Base-by-base conservation (phyloP, 2,888 invertebrate genomes). In the Cheilosia variabilis region DNA sequence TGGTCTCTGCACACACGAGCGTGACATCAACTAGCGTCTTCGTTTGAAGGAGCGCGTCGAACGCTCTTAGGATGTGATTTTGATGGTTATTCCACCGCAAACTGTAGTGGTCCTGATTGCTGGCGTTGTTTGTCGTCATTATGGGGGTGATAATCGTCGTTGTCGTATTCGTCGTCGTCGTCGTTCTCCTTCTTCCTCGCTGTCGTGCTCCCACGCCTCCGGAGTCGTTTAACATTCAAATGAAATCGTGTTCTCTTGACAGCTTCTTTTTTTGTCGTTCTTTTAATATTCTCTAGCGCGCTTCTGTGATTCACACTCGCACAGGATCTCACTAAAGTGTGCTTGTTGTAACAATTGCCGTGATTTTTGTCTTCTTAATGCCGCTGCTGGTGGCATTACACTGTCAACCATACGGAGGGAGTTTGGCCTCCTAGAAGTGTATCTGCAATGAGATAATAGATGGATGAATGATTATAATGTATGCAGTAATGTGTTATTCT, bases 1-100 rank as follows among this genome's bases (percentile, higher is more conserved):
- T 95, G 76, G 95, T 95, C 91, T 97, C 97, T 87, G 96, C 95
- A 91, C 97, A 97, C 57, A 98, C 97, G 87, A 98, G 94, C 19
- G 98, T 97, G 79, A 98, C 97, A 92, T 98, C 98, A 81, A 97
- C 97, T 72, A 97, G 94, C 9, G 96, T 95, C 93, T 97, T 97
- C 24, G 96, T 96, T 90, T 97, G 96, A 87, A 97, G 94, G 84
- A 98, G 94, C n/a, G 96, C 95, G 90, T 97, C 97, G 93, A 98
- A 97, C 66, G 97, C 96, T 89, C 96, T 95, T 88, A 97, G 94
- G 90, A 98, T 95, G 92, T 98, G 97, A 89, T 95, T 95, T 92
- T 97, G 97, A 93, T 98, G 98, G 93, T 97, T 97, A 94, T 97
- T 97, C 98, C 98, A 98, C 93, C 97, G 95, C 90, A 98, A 94